These are phyloP conservation scores for Palloptera scutellata DNA, from an alignment of 2,888 invertebrate species.

Conservation along the genomic window DNA sequence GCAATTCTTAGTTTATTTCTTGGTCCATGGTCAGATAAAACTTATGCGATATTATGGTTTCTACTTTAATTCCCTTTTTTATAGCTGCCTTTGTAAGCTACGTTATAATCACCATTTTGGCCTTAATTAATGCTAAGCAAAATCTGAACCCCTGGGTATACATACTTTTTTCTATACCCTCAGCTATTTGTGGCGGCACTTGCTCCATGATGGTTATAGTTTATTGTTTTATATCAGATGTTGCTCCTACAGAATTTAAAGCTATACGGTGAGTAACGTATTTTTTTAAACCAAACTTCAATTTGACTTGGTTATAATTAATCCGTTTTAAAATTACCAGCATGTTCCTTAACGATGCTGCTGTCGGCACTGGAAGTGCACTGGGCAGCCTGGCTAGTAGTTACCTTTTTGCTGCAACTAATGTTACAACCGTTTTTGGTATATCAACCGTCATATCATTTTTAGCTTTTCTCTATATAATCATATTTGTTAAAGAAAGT, in stretches of 20 bases:
- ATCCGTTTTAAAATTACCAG: slow-evolving; percentile 59
- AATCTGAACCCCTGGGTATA: slow-evolving; percentile 61
- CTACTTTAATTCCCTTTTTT: background rate
- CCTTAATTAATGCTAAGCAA: slow-evolving; percentile 42
- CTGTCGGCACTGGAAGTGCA: slow-evolving; percentile 69
- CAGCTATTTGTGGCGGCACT: slow-evolving; percentile 70
- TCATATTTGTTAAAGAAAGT: slow-evolving; percentile 55
- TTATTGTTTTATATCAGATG: slow-evolving; percentile 74
- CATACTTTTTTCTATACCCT: slow-evolving; percentile 68
- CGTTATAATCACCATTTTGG: slow-evolving; percentile 45
- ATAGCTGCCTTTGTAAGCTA: slow-evolving; percentile 52
- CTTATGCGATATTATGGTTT: slow-evolving; percentile 68
- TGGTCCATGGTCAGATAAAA: slow-evolving; percentile 81
- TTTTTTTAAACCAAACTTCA: background rate
- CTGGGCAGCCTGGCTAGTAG: slow-evolving; percentile 70
- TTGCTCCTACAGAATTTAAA: slow-evolving; percentile 66
- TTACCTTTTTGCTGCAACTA: slow-evolving; percentile 65
- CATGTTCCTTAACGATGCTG: slow-evolving; percentile 71
- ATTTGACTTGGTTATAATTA: background rate
- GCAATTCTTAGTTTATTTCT: slow-evolving; percentile 74
- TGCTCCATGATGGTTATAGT: slow-evolving; percentile 70
- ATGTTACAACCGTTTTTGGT: slow-evolving; percentile 49
- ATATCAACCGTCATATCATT: slow-evolving; percentile 46
- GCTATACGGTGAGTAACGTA: slow-evolving; percentile 48
- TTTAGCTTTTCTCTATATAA: slow-evolving; percentile 49